A percentile compares a stretch with the other conserved stretches of the same genome.
phyloP scores from a whole-genome alignment of 2,113 vertebrate species.

The Rhynchopsitta pachyrhyncha region DNA sequence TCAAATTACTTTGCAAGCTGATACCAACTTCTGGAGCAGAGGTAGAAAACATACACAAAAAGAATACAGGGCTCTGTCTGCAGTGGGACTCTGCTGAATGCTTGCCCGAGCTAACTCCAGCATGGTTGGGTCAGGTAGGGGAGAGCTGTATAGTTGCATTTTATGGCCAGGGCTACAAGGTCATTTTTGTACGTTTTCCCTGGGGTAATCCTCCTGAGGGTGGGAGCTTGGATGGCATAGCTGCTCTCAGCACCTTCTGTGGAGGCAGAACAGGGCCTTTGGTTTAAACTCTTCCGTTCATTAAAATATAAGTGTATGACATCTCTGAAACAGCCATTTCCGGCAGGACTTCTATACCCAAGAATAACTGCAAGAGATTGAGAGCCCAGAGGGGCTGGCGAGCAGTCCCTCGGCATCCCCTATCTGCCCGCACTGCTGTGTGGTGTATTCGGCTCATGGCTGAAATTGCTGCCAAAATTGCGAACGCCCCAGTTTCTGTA shows the following conservation, averaged over 20 bases:
- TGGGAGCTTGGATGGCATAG: neutral
- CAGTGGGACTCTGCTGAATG: neutral
- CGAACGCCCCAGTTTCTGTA: neutral
- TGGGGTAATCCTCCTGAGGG: neutral
- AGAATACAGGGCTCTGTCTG: neutral
- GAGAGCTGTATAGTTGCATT: neutral
- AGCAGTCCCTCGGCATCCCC: neutral
- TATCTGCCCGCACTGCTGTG: neutral
- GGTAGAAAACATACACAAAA: neutral
- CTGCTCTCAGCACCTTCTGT: neutral
- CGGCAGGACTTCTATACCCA: neutral
- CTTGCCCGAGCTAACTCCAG: neutral
- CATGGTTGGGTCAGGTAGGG: accelerated
- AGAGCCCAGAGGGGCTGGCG: neutral
- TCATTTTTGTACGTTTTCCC: neutral
- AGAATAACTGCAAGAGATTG: neutral
- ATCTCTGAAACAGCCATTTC: neutral
- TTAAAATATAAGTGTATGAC: neutral
- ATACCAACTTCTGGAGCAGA: neutral
- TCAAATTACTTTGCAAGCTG: neutral
- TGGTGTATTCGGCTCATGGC: neutral
- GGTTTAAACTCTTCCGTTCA: neutral
- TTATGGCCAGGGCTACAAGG: neutral
- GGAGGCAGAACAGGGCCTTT: neutral
- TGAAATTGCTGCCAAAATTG: neutral